Conservation (phyloP, 2,888 invertebrate species). For the Eristalinus aeneus region DNA sequence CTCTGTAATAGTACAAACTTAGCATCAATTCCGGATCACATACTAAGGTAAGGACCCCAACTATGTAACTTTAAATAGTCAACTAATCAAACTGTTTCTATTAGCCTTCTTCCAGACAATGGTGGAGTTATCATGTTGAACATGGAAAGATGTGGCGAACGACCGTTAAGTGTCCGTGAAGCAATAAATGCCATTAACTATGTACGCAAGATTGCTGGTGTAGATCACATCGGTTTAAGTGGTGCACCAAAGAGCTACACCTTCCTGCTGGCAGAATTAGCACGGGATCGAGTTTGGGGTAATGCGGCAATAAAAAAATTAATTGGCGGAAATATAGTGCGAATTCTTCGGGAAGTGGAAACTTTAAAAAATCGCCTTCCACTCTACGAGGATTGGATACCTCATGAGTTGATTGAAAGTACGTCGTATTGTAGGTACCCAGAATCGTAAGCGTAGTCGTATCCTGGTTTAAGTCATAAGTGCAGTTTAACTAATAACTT, state of each 20-base stretch:
- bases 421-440: slow-evolving; percentile 83
- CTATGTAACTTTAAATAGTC: neutral
- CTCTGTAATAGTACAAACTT: slow-evolving; percentile 88
- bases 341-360: slow-evolving; percentile 82
- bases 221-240: slow-evolving; percentile 85
- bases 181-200: slow-evolving; percentile 84
- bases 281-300: slow-evolving; percentile 83
- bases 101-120: slow-evolving; percentile 80
- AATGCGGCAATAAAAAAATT: slow-evolving; percentile 83
- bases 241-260: slow-evolving; percentile 82
- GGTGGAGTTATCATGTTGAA: slow-evolving; percentile 85
- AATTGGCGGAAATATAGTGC: slow-evolving; percentile 83
- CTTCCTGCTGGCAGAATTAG: slow-evolving; percentile 83
- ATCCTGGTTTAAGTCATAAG: neutral
- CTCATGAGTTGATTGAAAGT: slow-evolving; percentile 82
- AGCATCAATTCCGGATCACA: slow-evolving; percentile 89
- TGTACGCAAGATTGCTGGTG: slow-evolving; percentile 84
- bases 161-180: slow-evolving; percentile 78
- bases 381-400: slow-evolving; percentile 82
- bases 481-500: neutral
- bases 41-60: slow-evolving; percentile 81
- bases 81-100: neutral
- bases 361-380: slow-evolving; percentile 80
- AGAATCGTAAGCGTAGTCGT: slow-evolving; percentile 76
- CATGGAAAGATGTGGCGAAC: slow-evolving; percentile 82